phyloP scores from a whole-genome alignment of 2,113 vertebrate genomes.

The Cnemophilus loriae region DNA sequence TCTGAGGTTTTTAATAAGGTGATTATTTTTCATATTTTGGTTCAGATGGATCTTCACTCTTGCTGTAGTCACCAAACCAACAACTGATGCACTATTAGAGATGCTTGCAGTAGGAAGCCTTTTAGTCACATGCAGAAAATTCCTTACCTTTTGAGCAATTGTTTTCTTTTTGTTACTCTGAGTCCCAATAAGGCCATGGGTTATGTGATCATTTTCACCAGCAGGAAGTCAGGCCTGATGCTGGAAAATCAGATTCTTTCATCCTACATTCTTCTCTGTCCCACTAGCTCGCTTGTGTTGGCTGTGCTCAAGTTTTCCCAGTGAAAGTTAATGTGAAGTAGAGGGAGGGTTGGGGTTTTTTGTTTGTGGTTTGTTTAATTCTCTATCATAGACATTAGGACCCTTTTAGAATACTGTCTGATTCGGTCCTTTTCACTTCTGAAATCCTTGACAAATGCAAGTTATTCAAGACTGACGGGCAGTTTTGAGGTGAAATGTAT shows the following conservation, averaged over 20 bases:
- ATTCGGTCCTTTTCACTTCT: neutral
- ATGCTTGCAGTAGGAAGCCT: neutral
- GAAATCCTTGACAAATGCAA: neutral
- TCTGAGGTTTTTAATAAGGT: neutral
- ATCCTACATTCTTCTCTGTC: neutral
- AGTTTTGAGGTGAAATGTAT: neutral
- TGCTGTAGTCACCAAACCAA: neutral
- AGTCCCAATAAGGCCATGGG: fast-evolving
- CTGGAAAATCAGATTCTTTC: neutral
- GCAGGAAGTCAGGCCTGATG: neutral
- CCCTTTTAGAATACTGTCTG: neutral
- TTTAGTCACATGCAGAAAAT: neutral
- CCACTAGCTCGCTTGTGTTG: neutral
- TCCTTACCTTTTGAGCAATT: neutral
- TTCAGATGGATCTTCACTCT: neutral
- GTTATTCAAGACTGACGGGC: neutral
- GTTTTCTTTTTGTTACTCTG: neutral
- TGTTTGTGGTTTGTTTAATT: neutral
- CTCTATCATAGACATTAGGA: neutral
- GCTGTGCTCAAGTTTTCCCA: neutral
- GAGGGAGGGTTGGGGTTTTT: fast-evolving
- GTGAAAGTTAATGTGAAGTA: neutral
- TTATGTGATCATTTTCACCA: neutral
- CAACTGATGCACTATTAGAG: neutral
- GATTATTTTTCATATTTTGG: neutral